These are phyloP conservation scores for Enteromius treurensis DNA, from an alignment of 2,797 vertebrate genomes.

Conservation along the genomic window DNA sequence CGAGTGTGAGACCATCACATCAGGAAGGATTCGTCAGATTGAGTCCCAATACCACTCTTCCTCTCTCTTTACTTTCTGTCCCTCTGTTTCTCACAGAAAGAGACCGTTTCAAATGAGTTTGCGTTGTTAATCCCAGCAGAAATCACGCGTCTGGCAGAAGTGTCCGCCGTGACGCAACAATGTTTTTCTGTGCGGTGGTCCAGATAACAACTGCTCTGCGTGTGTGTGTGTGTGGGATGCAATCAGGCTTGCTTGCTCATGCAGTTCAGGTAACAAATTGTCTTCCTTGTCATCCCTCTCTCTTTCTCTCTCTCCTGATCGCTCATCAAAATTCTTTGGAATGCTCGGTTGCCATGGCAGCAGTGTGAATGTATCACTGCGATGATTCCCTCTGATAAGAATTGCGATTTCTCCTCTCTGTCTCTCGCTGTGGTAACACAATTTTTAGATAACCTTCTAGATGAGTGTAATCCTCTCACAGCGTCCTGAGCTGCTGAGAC, in stretches of 20 bases:
- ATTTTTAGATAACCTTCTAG: constrained; percentile 27
- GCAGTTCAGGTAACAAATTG: constrained; percentile 76
- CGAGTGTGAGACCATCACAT: not conserved
- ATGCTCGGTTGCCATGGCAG: constrained; percentile 82
- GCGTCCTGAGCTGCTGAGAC: not conserved
- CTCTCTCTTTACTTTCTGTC: not conserved
- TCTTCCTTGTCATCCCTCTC: constrained; percentile 76
- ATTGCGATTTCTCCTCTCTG: constrained; percentile 51
- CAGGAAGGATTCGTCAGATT: not conserved
- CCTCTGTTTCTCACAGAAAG: not conserved
- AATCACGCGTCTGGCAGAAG: constrained; percentile 7
- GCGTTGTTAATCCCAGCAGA: constrained; percentile 12
- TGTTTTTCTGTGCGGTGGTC: constrained; percentile 15
- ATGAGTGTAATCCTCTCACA: constrained; percentile 20
- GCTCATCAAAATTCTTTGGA: constrained; percentile 82
- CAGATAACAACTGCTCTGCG: constrained; percentile 15
- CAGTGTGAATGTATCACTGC: constrained; percentile 74
- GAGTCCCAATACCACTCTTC: not conserved
- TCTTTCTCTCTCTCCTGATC: constrained; percentile 71
- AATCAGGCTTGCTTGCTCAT: constrained; percentile 73
- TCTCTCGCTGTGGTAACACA: constrained; percentile 55
- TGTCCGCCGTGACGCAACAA: constrained; percentile 28
- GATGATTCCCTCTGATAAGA: constrained; percentile 61
- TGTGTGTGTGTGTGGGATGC: constrained; percentile 34
- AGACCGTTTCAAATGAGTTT: not conserved